A percentile compares a stretch with the other conserved stretches of the same genome.
These are phyloP conservation scores for Galeopsomyia nigrocyanea DNA, from an alignment of 2,888 invertebrate genomes.

Conservation along the genomic window DNA sequence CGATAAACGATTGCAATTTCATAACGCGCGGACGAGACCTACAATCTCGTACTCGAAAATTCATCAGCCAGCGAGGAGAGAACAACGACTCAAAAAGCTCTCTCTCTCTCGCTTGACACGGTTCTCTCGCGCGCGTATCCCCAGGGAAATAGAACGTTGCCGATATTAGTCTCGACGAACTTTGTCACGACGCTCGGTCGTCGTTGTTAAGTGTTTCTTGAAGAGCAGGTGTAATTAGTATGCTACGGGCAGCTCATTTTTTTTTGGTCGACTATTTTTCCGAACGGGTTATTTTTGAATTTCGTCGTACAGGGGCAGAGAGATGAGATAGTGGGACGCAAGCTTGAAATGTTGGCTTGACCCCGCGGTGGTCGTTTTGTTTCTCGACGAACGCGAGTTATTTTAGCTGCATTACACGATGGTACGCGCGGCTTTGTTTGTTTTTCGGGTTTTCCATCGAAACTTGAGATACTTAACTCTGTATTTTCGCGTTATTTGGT, in stretches of 20 bases:
- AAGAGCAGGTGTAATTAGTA: too few relatives aligned
- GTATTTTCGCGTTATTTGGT: too few relatives aligned
- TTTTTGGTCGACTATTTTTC: not conserved
- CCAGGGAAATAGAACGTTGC: conserved; percentile 18
- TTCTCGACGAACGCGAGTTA: conserved; percentile 8
- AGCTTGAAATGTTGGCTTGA: too few relatives aligned
- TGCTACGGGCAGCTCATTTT: too few relatives aligned
- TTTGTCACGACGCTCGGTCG: too few relatives aligned
- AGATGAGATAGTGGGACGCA: not conserved
- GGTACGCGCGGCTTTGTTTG: too few relatives aligned
- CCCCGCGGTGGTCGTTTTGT: not conserved
- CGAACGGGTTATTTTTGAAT: not conserved
- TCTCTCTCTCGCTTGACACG: conserved; percentile 14
- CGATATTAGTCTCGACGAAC: too few relatives aligned
- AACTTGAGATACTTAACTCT: too few relatives aligned
- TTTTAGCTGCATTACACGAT: conserved; percentile 11
- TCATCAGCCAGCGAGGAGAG: conserved; percentile 1
- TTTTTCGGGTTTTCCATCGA: too few relatives aligned
- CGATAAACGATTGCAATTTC: too few relatives aligned
- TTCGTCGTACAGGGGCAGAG: not conserved
- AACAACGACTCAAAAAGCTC: not conserved
- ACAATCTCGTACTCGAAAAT: conserved; percentile 1
- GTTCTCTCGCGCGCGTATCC: not conserved
- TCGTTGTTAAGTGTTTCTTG: too few relatives aligned
- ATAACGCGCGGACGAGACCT: too few relatives aligned